Conservation (phyloP, 2,797 vertebrate species). For the Rhadinocentrus ornatus region DNA sequence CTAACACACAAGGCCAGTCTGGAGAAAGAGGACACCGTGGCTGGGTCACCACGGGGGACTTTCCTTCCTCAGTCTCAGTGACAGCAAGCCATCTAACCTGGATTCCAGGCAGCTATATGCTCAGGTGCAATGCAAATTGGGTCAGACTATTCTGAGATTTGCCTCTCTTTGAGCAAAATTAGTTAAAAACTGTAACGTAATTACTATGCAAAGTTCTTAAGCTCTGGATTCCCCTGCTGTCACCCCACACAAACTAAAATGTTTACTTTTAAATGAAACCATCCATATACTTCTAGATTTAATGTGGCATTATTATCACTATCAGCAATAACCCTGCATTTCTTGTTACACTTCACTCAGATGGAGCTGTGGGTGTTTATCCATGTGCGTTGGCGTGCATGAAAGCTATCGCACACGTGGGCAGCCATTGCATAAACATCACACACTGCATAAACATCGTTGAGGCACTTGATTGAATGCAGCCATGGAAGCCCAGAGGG, state of each 20-base stretch:
- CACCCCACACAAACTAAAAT: constrained; percentile 21
- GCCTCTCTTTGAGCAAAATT: constrained; percentile 10
- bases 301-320: constrained; percentile 32
- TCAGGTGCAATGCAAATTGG: constrained; percentile 34
- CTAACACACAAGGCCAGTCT: constrained; percentile 34
- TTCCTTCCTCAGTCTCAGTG: constrained; percentile 69
- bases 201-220: constrained; percentile 38
- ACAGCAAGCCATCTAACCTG: constrained; percentile 77
- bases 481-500: constrained; percentile 60
- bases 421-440: constrained; percentile 75
- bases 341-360: constrained; percentile 39
- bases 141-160: constrained; percentile 43
- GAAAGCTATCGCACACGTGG: constrained; percentile 62
- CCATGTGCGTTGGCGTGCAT: constrained; percentile 54
- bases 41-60: constrained; percentile 70
- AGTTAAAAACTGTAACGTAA: not conserved
- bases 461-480: constrained; percentile 74
- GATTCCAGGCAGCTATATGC: constrained; percentile 60
- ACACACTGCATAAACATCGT: constrained; percentile 71
- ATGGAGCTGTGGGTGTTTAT: constrained; percentile 50
- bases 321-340: constrained; percentile 23
- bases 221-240: constrained; percentile 21
- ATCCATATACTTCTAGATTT: constrained; percentile 34
- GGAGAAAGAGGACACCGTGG: constrained; percentile 73
- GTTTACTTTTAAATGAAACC: constrained; percentile 18